Base-by-base conservation (phyloP, 2,797 vertebrate genomes). In the Phoebastria nigripes region DNA sequence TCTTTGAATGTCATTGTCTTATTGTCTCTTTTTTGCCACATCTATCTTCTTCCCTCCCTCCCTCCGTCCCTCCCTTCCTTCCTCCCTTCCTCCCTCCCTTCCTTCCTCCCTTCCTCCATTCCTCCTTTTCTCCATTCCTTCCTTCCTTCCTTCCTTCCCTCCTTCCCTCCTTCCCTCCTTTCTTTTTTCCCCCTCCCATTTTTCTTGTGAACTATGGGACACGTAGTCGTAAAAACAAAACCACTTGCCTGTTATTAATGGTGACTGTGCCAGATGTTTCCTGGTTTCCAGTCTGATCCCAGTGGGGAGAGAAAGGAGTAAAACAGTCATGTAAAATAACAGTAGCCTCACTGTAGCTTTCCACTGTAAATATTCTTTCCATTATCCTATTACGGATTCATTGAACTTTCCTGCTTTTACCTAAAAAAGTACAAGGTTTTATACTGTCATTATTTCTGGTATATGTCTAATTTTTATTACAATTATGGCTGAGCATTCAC, bases 121-220 rank as follows among this genome's bases (percentile, higher is more conserved):
- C 4, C 7, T 31, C 13, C 5, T 11, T 31, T 15, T 1, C 13
- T 41, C 4, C 4, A 17, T 19, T 31, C 2, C 7, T 3, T 12
- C 11, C 5, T 26, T 16, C 4, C 15, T n/a, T 9, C 10, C 22
- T 17, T 3, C 7, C 9, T 21, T 7, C 6, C 12, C 28, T 5
- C 6, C 39, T 21, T 20, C 6, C 37, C 14, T 15, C 9, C 19
- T n/a, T 9, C 17, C 6, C 19, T 11, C 8, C 19, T 51, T 3
- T 12, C 9, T 11, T 28, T 7, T n/a, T 46, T 21, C 20, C 46
- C 20, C 46, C 20, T 46, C 46, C 21, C 13, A 47, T 47, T 56
- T 47, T 39, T 15, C 11, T 46, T 51, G 22, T 41, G 41, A 59
- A 29, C 37, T 37, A 6, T 37, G n/a, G 35, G 29, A 82, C 16